Evolutionary conservation across 1,140 invertebrate genomes (phyloP).

Genomic region (Spodoptera litura): DNA sequence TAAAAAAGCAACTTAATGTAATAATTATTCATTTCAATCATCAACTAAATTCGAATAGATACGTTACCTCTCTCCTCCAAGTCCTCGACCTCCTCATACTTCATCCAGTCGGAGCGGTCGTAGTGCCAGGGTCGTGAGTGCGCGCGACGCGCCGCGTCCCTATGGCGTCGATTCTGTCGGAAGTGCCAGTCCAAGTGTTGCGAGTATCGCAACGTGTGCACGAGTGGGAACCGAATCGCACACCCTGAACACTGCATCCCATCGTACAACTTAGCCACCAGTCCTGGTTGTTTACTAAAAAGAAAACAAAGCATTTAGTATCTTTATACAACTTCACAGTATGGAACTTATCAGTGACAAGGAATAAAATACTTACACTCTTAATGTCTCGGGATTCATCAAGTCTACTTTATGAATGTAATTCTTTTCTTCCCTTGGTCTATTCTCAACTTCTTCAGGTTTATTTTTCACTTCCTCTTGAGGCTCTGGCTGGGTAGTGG

Average conservation of each 20-base stretch:
- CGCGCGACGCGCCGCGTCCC: slow-evolving; percentile 93
- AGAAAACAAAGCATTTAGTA: slow-evolving; percentile 13
- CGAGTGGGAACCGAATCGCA: slow-evolving; percentile 95
- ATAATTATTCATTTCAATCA: neutral
- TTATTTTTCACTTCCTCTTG: slow-evolving; percentile 79
- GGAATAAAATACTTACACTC: slow-evolving; percentile 87
- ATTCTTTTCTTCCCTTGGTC: slow-evolving; percentile 75
- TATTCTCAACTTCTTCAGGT: slow-evolving; percentile 70
- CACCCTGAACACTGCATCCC: slow-evolving; percentile 98
- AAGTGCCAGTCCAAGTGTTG: slow-evolving; percentile 99
- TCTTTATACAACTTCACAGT: neutral
- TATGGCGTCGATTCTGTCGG: slow-evolving; percentile 95
- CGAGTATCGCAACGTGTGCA: slow-evolving; percentile 95
- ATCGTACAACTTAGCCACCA: slow-evolving; percentile 91
- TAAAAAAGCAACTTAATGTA: too few relatives aligned
- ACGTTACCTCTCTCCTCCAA: slow-evolving; percentile 93
- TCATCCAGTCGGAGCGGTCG: slow-evolving; percentile 95
- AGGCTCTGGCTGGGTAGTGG: slow-evolving; percentile 54
- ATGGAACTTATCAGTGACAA: neutral
- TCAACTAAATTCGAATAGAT: slow-evolving; percentile 49
- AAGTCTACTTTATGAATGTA: slow-evolving; percentile 89
- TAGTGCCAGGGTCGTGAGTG: slow-evolving; percentile 96
- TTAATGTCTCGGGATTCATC: slow-evolving; percentile 90
- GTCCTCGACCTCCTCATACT: slow-evolving; percentile 97
- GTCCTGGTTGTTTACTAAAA: slow-evolving; percentile 88